phyloP scores from a whole-genome alignment of 2,888 invertebrate genomes.

The Busseola fusca region DNA sequence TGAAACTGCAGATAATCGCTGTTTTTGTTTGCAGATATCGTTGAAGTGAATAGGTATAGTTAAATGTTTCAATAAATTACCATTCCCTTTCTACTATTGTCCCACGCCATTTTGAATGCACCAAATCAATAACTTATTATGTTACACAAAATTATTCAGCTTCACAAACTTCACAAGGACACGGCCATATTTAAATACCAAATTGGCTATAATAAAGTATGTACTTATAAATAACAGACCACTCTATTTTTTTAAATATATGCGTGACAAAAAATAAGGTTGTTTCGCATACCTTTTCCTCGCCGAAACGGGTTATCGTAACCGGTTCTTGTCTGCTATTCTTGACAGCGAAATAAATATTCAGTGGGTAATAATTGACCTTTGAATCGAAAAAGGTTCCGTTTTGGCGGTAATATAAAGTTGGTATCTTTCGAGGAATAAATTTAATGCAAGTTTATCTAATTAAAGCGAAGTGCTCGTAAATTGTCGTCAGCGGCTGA shows the following conservation, averaged over 20 bases:
- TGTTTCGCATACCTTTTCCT: conserved; percentile 78
- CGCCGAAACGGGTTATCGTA: conserved; percentile 75
- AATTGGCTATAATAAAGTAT: conserved; percentile 47
- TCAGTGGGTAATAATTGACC: conserved; percentile 78
- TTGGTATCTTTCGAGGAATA: conserved; percentile 45
- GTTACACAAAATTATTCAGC: conserved; percentile 41
- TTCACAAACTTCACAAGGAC: conserved; percentile 39
- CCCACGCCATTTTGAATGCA: conserved; percentile 22
- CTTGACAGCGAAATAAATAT: conserved; percentile 79
- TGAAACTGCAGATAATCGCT: conserved; percentile 44
- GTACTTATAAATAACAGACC: conserved; percentile 55
- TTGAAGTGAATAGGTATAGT: conserved; percentile 23
- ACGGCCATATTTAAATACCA: conserved; percentile 51
- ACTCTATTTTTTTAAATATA: conserved; percentile 59
- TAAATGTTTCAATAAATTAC: conserved; percentile 26
- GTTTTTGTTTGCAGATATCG: conserved; percentile 23
- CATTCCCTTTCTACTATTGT: conserved; percentile 33
- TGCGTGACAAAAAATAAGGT: conserved; percentile 71
- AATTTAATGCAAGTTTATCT: conserved; percentile 50
- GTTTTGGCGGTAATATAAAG: conserved; percentile 62
- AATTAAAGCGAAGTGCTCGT: conserved; percentile 54
- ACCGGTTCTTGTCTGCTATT: conserved; percentile 76
- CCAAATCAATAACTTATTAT: conserved; percentile 43
- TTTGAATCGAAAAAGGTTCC: conserved; percentile 74
- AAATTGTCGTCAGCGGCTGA: conserved; percentile 37